Evolutionary conservation across 2,797 vertebrate genomes (phyloP), one percentile per base, ranked within the genome.

Genomic region (Vespertilio murinus): DNA sequence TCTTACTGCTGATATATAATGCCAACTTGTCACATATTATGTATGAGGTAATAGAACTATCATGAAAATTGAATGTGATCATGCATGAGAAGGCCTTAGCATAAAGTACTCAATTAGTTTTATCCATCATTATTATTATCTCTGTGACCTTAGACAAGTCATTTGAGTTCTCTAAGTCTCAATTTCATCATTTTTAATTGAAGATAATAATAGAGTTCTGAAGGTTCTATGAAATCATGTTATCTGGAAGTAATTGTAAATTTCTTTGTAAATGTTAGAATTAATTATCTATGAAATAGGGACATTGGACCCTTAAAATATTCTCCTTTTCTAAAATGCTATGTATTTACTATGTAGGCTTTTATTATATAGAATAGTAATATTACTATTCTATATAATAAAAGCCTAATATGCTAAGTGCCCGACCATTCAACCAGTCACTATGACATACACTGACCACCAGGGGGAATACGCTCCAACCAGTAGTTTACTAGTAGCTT

Each of bases 241-340:
- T 90, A 71, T 90, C 40, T 80, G 54, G 54, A 90, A 90, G 28
- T n/a, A 93, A 94, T 23, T 93, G 8, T 88, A 93, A 90, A 88
- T 81, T 93, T 80, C 59, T 91, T 94, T 93, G 45, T 73, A 93
- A 93, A 75, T 87, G 25, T 81, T 90, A 79, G 10, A 77, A 64
- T 67, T 90, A 90, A 54, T 23, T 54, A 54, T 75, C 56, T 92
- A 59, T 87, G 65, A 94, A 84, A 93, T 12, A 82, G 89, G 17
- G 25, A 67, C 52, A 52, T 20, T 52, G 49, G 18, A 54, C 52
- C 8, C 87, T 89, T 88, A 81, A 78, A 61, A 9, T 88, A 64
- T 79, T 80, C 91, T 90, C 35, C 40, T 93, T 35, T 92, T 89
- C 70, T 93, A 78, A 90, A 93, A 87, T 77, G 61, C 17, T 77